Base-by-base conservation (phyloP, 2,888 invertebrate genomes). In the Chaitophorus viminalis region DNA sequence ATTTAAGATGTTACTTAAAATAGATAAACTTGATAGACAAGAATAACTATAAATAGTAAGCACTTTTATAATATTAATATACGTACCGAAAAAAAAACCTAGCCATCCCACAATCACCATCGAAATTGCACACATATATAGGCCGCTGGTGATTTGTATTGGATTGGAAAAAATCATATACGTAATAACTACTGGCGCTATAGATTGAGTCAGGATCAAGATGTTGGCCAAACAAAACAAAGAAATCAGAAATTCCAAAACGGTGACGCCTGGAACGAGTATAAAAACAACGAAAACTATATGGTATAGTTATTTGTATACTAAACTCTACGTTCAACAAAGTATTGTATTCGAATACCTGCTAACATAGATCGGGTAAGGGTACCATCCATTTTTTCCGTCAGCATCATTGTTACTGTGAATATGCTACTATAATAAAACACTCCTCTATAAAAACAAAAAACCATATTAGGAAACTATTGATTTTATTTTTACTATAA, bases 1-100 rank as follows among this genome's bases (percentile, higher is more conserved):
- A n/a, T n/a, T n/a, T n/a, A n/a, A n/a, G n/a, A n/a, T n/a, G n/a
- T n/a, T n/a, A n/a, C n/a, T n/a, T n/a, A n/a, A n/a, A n/a, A n/a
- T n/a, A n/a, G n/a, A n/a, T n/a, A n/a, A n/a, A n/a, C n/a, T n/a
- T n/a, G n/a, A n/a, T n/a, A n/a, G n/a, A n/a, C n/a, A n/a, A n/a
- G n/a, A n/a, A n/a, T n/a, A n/a, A n/a, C n/a, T n/a, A n/a, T n/a
- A n/a, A n/a, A n/a, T n/a, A n/a, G n/a, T n/a, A n/a, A n/a, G n/a
- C n/a, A n/a, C n/a, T n/a, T n/a, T n/a, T n/a, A n/a, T n/a, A n/a
- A n/a, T n/a, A n/a, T n/a, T n/a, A 14, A 14, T 4, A 52, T 85
- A 85, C 85, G 1, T 31, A 86, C 86, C 86, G 21, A 54, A 79
- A 1, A 86, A 39, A 36, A 86, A 86, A 17, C 86, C 86, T n/a